phyloP scores from a whole-genome alignment of 1,140 invertebrate species.

The Bombus balteatus region DNA sequence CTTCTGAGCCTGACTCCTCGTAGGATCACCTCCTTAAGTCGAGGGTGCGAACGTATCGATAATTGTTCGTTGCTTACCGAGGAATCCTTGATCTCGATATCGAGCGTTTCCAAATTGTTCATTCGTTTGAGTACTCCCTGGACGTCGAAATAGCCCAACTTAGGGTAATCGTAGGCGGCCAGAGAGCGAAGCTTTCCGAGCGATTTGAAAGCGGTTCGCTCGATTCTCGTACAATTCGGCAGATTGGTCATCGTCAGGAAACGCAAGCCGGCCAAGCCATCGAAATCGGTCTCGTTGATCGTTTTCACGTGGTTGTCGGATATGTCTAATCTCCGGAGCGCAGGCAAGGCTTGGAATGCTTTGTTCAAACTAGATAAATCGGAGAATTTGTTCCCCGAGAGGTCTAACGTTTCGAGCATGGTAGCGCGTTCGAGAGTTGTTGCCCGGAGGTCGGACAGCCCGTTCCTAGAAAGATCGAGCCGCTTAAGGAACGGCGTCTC shows the following conservation, averaged over 20 bases:
- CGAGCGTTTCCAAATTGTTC: constrained; percentile 87
- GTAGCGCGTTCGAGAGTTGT: constrained; percentile 89
- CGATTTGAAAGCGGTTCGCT: constrained; percentile 91
- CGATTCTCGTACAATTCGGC: constrained; percentile 88
- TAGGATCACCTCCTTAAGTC: constrained; percentile 89
- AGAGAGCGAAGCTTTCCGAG: constrained; percentile 88
- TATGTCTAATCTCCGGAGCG: constrained; percentile 88
- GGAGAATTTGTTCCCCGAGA: constrained; percentile 89
- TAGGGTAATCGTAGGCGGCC: constrained; percentile 88
- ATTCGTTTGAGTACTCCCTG: constrained; percentile 90
- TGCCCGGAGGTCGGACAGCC: constrained; percentile 86
- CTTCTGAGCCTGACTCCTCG: constrained; percentile 89
- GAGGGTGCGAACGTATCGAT: constrained; percentile 89
- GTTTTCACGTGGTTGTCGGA: constrained; percentile 90
- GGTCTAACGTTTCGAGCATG: constrained; percentile 89
- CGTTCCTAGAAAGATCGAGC: constrained; percentile 92
- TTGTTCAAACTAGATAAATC: constrained; percentile 81
- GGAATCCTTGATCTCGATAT: constrained; percentile 93
- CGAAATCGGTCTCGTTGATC: constrained; percentile 89
- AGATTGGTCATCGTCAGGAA: constrained; percentile 87
- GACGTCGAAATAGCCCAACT: constrained; percentile 91
- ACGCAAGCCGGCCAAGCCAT: constrained; percentile 86
- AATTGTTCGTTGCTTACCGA: constrained; percentile 92
- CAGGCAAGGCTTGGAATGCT: constrained; percentile 84
- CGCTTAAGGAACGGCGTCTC: constrained; percentile 93